These are phyloP conservation scores for Hippolais icterina DNA, from an alignment of 2,113 vertebrate species.

Conservation along the genomic window DNA sequence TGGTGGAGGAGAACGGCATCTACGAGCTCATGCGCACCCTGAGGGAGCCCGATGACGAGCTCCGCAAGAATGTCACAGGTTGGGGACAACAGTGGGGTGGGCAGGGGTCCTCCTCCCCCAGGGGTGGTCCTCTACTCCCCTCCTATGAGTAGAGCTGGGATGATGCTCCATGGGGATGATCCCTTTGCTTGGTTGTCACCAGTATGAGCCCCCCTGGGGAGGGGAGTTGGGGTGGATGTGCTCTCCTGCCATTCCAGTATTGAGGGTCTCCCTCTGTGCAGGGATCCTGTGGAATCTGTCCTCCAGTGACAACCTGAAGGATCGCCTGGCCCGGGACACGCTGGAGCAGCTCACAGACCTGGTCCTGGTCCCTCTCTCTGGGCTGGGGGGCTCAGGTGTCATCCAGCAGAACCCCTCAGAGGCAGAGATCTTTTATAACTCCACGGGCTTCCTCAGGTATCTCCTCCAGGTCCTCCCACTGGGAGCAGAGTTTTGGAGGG, in stretches of 20 bases:
- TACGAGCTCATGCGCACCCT: slow-evolving; percentile 81
- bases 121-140: too few relatives aligned
- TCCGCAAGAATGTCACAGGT: slow-evolving; percentile 95
- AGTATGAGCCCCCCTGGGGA: accelerated
- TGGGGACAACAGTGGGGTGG: accelerated
- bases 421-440: slow-evolving; percentile 90
- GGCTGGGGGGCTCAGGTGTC: slow-evolving; percentile 58
- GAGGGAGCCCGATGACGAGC: slow-evolving; percentile 84
- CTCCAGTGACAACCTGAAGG: slow-evolving; percentile 93
- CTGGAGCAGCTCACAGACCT: slow-evolving; percentile 85
- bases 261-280: background rate
- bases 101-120: accelerated
- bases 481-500: background rate
- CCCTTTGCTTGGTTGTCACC: accelerated
- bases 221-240: accelerated
- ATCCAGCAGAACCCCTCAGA: slow-evolving; percentile 84
- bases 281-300: slow-evolving; percentile 98
- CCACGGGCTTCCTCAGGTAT: slow-evolving; percentile 94
- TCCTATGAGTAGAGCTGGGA: accelerated
- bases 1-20: slow-evolving; percentile 89
- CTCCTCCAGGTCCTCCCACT: background rate
- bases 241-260: accelerated
- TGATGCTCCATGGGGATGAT: accelerated
- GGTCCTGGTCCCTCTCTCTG: slow-evolving; percentile 85
- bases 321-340: slow-evolving; percentile 85